These are phyloP conservation scores for Drosophila rubida DNA, from an alignment of 2,888 invertebrate genomes.

Conservation along the genomic window DNA sequence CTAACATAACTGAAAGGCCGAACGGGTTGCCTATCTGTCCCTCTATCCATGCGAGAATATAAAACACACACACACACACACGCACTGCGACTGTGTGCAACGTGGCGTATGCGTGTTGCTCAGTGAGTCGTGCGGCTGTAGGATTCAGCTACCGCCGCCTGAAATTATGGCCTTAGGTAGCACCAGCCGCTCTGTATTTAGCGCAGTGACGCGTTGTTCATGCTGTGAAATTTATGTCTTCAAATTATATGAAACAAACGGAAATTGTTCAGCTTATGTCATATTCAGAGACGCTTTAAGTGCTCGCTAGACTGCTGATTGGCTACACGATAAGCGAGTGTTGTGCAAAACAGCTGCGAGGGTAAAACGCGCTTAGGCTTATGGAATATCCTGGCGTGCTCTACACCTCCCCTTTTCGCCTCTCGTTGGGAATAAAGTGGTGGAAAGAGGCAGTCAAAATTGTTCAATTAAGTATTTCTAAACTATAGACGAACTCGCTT, in stretches of 20 bases:
- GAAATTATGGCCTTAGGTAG: constrained; percentile 57
- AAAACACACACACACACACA: not conserved
- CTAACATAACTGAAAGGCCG: constrained; percentile 63
- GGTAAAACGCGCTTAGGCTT: not conserved
- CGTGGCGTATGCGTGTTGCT: constrained; percentile 69
- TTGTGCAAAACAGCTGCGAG: constrained; percentile 22
- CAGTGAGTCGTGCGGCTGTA: constrained; percentile 35
- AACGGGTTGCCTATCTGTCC: constrained; percentile 52
- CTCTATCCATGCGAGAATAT: constrained; percentile 2
- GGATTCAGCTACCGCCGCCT: constrained; percentile 40
- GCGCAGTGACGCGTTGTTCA: constrained; percentile 15
- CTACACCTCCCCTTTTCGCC: not conserved
- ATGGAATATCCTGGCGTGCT: not conserved
- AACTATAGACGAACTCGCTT: not conserved
- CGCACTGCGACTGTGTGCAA: constrained; percentile 22
- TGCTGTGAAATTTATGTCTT: constrained; percentile 31
- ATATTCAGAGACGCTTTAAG: constrained; percentile 22
- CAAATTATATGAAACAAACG: constrained; percentile 20
- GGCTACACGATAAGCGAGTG: not conserved
- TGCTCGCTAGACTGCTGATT: not conserved
- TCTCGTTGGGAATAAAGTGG: not conserved
- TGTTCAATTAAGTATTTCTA: not conserved
- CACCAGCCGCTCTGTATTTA: constrained; percentile 13
- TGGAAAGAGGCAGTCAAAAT: not conserved
- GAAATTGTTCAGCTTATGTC: constrained; percentile 17